These are phyloP conservation scores for Eupithecia exiguata DNA, from an alignment of 2,888 invertebrate genomes.

Conservation along the genomic window DNA sequence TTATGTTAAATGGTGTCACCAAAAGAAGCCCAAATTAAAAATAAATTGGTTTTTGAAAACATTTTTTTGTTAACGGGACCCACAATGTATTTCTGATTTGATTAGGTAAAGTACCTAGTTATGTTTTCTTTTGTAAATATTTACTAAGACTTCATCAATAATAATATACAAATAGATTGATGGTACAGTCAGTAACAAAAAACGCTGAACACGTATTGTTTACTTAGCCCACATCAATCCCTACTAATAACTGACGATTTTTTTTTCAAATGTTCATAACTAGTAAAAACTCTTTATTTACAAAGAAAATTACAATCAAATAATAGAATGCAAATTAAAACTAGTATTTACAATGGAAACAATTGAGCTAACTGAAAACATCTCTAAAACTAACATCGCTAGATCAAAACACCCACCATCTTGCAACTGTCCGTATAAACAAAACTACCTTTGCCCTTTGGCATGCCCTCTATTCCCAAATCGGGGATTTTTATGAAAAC, in stretches of 20 bases:
- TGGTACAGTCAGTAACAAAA: neutral
- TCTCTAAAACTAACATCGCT: too few relatives aligned
- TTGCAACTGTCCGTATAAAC: neutral
- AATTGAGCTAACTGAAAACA: too few relatives aligned
- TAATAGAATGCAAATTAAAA: too few relatives aligned
- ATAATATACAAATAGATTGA: neutral
- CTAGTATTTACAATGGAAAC: too few relatives aligned
- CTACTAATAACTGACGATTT: neutral
- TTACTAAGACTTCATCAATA: neutral
- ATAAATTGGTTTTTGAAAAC: slow-evolving; percentile 6
- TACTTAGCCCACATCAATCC: neutral
- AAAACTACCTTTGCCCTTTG: neutral
- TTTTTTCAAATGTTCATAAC: too few relatives aligned
- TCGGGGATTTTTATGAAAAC: slow-evolving; percentile 69
- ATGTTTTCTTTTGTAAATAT: neutral
- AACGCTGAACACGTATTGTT: neutral
- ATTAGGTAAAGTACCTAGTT: neutral
- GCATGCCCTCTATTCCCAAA: slow-evolving; percentile 51
- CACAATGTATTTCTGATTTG: neutral
- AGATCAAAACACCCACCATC: neutral
- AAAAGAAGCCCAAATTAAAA: slow-evolving; percentile 12
- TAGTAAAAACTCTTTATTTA: too few relatives aligned
- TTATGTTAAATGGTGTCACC: slow-evolving; percentile 14
- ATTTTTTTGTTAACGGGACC: neutral
- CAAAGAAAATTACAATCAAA: too few relatives aligned